phyloP scores from a whole-genome alignment of 2,113 vertebrate genomes.

The Aphelocoma coerulescens region DNA sequence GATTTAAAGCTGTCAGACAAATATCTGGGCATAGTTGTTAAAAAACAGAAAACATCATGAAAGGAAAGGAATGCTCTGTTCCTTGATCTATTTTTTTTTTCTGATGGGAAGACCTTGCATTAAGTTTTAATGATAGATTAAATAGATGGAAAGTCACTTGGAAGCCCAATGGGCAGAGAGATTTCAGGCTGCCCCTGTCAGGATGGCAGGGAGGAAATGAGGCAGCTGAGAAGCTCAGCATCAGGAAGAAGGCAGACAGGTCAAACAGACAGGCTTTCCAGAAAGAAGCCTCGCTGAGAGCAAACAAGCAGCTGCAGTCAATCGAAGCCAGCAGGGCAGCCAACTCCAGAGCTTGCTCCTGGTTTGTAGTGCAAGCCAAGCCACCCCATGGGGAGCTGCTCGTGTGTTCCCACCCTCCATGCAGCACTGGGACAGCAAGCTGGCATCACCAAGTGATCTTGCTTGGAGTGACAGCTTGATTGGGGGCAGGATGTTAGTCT shows the following conservation, averaged over 20 bases:
- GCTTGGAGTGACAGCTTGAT: not conserved
- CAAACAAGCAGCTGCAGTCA: conserved; percentile 22
- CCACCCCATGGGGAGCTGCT: fast-evolving
- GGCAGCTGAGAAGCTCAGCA: not conserved
- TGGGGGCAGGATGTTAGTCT: not conserved
- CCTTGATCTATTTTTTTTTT: not conserved
- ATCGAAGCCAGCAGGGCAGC: not conserved
- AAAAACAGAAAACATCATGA: not conserved
- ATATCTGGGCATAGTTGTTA: not conserved
- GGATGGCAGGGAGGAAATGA: not conserved
- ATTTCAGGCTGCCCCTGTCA: not conserved
- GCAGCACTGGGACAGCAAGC: not conserved
- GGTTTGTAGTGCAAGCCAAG: not conserved
- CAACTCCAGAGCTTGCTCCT: not conserved
- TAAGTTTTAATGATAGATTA: not conserved
- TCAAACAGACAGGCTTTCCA: conserved; percentile 11
- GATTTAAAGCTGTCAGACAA: not conserved
- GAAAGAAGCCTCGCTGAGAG: not conserved
- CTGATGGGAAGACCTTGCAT: not conserved
- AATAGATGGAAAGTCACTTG: not conserved
- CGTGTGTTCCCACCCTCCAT: not conserved
- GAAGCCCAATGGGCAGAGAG: not conserved
- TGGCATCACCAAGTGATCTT: not conserved
- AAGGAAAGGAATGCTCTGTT: not conserved
- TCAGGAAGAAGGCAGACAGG: conserved; percentile 10